Base-by-base conservation (phyloP, 1,140 invertebrate genomes). In the Samia ricini region DNA sequence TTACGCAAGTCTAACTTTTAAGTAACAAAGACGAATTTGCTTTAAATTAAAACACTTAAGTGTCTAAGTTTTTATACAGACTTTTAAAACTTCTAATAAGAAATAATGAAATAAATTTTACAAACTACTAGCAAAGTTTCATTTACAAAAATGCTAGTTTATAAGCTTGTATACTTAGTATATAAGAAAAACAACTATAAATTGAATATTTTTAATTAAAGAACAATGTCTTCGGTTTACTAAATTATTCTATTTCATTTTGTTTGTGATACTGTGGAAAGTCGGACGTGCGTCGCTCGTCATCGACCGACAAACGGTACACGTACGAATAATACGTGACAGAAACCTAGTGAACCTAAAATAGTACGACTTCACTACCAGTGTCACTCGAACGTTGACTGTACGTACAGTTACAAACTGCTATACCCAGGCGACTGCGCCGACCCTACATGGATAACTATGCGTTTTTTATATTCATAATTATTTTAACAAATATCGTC, bases 281-380 rank as follows among this genome's bases (percentile, higher is more conserved):
- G 33, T 42, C 33, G 33, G n/a, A 42, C 33, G 33, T 42, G 33
- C 12, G 33, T 0, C 33, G n/a, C 12, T 42, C 33, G 33, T 15
- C 33, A 12, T 15, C 33, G 33, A 42, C 33, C 33, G 33, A 42
- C 33, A 42, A 42, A 42, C 33, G 33, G 33, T 42, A 42, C 33
- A 42, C 33, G 33, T 42, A 42, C 33, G 33, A 42, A 42, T 42
- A 42, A 42, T 42, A 42, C 33, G 33, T 42, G 33, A 42, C 33
- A 42, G 33, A 42, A 42, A 42, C 33, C 12, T 15, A 42, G 33
- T 15, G n/a, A 42, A 42, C 33, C 33, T 42, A 42, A 42, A 42
- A 42, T 15, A 15, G 33, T 15, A 42, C 33, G 10, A 3, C 33
- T 42, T 42, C 33, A 42, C 33, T 42, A 15, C 0, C 33, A 42